phyloP scores from a whole-genome alignment of 2,113 vertebrate genomes.

The Anhinga anhinga region DNA sequence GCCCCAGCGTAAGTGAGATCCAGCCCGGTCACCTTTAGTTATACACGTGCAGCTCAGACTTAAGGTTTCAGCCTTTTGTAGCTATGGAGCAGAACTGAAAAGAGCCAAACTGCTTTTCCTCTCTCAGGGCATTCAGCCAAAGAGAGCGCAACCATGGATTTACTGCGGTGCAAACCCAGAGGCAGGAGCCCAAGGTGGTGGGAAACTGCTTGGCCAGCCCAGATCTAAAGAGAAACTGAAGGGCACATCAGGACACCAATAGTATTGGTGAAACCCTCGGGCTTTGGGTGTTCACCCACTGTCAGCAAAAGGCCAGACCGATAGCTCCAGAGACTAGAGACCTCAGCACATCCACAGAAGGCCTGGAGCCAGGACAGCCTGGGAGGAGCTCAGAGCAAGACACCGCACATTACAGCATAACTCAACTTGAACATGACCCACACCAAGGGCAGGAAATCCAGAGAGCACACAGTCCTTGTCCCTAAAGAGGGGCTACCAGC shows the following conservation, averaged over 20 bases:
- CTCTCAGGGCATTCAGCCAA: background rate
- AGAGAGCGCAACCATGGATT: background rate
- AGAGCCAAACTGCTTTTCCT: background rate
- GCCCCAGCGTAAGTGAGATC: background rate
- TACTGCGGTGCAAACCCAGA: background rate
- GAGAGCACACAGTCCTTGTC: background rate
- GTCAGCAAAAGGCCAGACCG: background rate
- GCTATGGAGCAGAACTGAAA: background rate
- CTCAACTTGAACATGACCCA: background rate
- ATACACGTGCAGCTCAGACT: rapidly evolving
- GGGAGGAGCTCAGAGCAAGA: background rate
- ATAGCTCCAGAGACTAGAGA: background rate
- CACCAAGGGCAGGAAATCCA: rapidly evolving
- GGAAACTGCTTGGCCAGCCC: background rate
- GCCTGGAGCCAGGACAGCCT: background rate
- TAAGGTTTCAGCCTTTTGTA: rapidly evolving
- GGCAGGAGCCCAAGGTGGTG: background rate
- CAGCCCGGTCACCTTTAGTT: background rate
- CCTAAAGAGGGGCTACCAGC: background rate
- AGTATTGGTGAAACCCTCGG: background rate
- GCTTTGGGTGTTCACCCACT: background rate
- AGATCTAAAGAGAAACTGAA: background rate
- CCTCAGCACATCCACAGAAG: background rate
- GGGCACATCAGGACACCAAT: background rate
- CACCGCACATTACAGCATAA: rapidly evolving